phyloP scores from a whole-genome alignment of 1,140 invertebrate genomes.

The Drosophila chauvacae region DNA sequence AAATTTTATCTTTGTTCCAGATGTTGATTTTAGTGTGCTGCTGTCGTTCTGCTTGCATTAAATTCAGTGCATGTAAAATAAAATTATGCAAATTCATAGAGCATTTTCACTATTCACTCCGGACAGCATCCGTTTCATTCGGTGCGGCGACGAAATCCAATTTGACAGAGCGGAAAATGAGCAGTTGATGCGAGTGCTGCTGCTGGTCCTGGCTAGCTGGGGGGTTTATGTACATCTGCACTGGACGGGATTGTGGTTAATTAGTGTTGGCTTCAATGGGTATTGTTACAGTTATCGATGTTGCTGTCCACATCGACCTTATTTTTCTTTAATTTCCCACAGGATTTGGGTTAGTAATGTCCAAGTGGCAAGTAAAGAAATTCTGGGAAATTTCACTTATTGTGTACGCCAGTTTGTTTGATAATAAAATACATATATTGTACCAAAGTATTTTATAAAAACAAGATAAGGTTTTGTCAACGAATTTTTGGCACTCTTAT shows the following conservation, averaged over 20 bases:
- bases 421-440: not conserved
- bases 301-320: not conserved
- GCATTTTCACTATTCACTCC: constrained; percentile 40
- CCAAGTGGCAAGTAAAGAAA: no score
- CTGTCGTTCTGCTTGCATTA: constrained; percentile 30
- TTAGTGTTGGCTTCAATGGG: constrained; percentile 26
- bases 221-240: constrained; percentile 9
- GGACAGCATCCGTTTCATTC: constrained; percentile 28
- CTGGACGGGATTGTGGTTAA: constrained; percentile 43
- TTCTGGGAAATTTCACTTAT: not conserved
- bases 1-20: constrained; percentile 47
- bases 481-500: not conserved
- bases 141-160: constrained; percentile 33
- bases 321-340: constrained; percentile 30
- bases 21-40: constrained; percentile 38
- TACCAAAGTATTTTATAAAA: not conserved
- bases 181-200: constrained; percentile 32
- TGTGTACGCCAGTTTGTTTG: not conserved
- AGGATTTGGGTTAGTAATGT: not conserved
- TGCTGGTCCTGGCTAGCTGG: constrained; percentile 11
- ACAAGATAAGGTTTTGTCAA: not conserved
- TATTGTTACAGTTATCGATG: constrained; percentile 25
- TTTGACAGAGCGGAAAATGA: constrained; percentile 40
- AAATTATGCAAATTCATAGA: constrained; percentile 69
- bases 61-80: constrained; percentile 65